Base-by-base conservation (phyloP, 2,113 vertebrate genomes). In the Anseranas semipalmata region DNA sequence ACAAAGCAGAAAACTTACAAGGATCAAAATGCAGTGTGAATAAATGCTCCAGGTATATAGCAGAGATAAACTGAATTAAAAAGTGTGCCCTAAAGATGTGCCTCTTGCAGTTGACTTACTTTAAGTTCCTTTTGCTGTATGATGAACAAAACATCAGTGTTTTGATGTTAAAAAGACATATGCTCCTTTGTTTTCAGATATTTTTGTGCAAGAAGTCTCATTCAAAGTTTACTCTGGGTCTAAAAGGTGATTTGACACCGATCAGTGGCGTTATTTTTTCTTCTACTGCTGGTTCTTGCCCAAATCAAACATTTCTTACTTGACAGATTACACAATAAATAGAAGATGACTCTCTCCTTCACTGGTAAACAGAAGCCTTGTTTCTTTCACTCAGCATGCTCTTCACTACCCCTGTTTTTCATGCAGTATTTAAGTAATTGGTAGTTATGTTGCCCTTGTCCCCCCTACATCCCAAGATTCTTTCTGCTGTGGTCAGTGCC, bases 251-350 rank as follows among this genome's bases (percentile, higher is more conserved):
- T 90, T 75, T 88, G 73, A 81, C 45, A 68, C 21, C 39, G 55
- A 75, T 84, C 24, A 27, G 73, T 67, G 52, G 13, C 52, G 62
- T 48, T 56, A 14, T 84, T 95, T 85, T 93, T 97, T 88, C 78
- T 96, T 96, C 93, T 95, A 35, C 81, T 76, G 25, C 73, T 59
- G 94, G 53, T 95, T 97, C 94, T 97, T 72, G 35, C 65, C 90
- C 83, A 96, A 87, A 89, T 88, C 41, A 80, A 91, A 91, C 77
- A 73, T 71, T 88, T 89, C 35, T 89, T 77, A 56, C 84, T 94
- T 80, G 65, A 66, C 68, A 92, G 83, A 96, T 92, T 93, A 43
- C 80, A 67, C 68, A 89, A 90, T 92, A 90, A 93, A 81, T n/a
- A 77, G 65, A 90, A 87, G 37, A 91, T 82, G 37, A 56, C 60